phyloP scores from a whole-genome alignment of 2,888 invertebrate genomes.

The Apoderus coryli region DNA sequence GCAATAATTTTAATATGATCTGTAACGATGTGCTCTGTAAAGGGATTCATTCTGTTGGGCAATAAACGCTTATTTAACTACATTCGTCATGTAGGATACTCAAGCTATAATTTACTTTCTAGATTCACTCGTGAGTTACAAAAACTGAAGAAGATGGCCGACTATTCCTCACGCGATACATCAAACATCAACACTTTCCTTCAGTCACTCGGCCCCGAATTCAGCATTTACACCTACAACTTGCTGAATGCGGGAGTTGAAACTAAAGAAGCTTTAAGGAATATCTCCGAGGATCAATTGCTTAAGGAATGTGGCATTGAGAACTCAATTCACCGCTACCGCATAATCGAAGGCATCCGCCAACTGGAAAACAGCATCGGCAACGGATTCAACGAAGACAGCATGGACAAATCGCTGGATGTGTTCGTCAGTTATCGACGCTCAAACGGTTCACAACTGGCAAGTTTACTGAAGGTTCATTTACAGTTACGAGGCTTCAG shows the following conservation, averaged over 20 bases:
- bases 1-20: too few relatives aligned
- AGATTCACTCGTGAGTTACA: slow-evolving; percentile 86
- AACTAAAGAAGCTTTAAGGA: slow-evolving; percentile 63
- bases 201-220: slow-evolving; percentile 71
- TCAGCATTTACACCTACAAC: slow-evolving; percentile 91
- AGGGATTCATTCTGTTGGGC: too few relatives aligned
- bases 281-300: slow-evolving; percentile 83
- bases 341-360: slow-evolving; percentile 80
- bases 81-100: neutral
- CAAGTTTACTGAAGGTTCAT: slow-evolving; percentile 91
- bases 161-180: slow-evolving; percentile 87
- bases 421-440: slow-evolving; percentile 97
- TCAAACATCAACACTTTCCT: slow-evolving; percentile 82
- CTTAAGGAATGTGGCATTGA: slow-evolving; percentile 77
- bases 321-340: slow-evolving; percentile 87
- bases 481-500: slow-evolving; percentile 89
- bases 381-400: slow-evolving; percentile 54
- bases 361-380: slow-evolving; percentile 50
- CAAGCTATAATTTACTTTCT: slow-evolving; percentile 19
- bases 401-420: slow-evolving; percentile 79
- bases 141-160: slow-evolving; percentile 88
- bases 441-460: slow-evolving; percentile 93
- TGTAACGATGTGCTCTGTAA: too few relatives aligned
- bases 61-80: too few relatives aligned
- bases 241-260: slow-evolving; percentile 94